Evolutionary conservation across 2,888 invertebrate genomes (phyloP), one percentile per base, ranked within the genome.

Genomic region (Nudaria mundana): DNA sequence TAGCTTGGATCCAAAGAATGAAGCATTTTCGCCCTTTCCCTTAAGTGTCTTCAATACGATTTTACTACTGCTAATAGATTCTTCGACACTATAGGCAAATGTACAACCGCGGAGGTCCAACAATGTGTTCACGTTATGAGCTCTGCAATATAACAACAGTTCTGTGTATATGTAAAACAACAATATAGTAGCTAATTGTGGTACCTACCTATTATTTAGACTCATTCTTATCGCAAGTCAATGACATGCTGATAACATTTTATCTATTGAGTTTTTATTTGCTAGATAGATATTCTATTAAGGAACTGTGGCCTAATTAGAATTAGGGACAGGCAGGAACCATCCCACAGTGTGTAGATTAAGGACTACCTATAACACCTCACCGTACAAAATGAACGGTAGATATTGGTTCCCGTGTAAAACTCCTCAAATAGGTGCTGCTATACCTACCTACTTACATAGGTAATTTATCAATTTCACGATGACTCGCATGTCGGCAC

Each of bases 11-110:
- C 91, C 91, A 61, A 91, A 91, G 66, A 91, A 91, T 13, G 90
- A 88, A 5, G 91, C 89, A 75, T 91, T 91, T 74, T 91, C 91
- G 41, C 91, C 91, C 41, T 90, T 78, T 53, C 79, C 84, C 53
- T 88, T 89, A 7, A 92, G 66, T 1, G 83, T 88, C 60, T 88
- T 88, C 22, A 91, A 66, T 23, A 91, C 82, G 13, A 90, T 79
- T 66, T 87, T 82, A 56, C 90, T 90, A 45, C 91, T 90, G 69
- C 91, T 91, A 3, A 91, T 63, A 22, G 91, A 91, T 46, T 89
- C 80, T 43, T 89, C 84, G 53, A 84, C 73, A 57, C 87, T 87
- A 61, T 89, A 91, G 0, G 90, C 91, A 72, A 89, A 91, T 29
- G 83, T 85, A 52, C 90, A 88, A 26, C 91, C 91, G 44, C 91